Evolutionary conservation across 2,888 invertebrate genomes (phyloP), one percentile per base, ranked within the genome.

Genomic region (Junonia oenone): DNA sequence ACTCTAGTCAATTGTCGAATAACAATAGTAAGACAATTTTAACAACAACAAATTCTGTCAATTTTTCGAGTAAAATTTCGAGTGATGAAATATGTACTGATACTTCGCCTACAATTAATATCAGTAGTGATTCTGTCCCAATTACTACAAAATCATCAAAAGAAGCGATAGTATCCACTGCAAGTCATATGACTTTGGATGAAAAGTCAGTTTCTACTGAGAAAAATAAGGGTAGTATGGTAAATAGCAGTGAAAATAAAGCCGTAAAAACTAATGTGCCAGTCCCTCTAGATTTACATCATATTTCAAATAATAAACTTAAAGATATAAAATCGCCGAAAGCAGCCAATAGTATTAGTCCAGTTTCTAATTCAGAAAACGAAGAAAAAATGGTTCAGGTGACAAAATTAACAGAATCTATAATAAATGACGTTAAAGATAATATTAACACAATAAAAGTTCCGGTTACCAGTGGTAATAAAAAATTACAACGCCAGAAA

Each of bases 401-500:
- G 3, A 0, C 19, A 19, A 37, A 52, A 53, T n/a, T 45, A 40
- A 40, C 0, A 33, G 52, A 38, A 6, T 13, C 14, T 9, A 26
- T 11, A 13, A 33, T 19, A 27, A 33, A 46, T 5, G 37, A 37
- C 8, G 37, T 17, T 61, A 52, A 17, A 43, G 58, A 15, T 53
- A 50, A 40, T 22, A 52, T 58, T 38, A 45, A 43, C 35, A 45
- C 14, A 45, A 50, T 48, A 27, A 63, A 63, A 67, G 62, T 47
- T 47, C 31, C 55, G 37, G 4, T 33, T 11, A 47, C 33, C 6
- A 58, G 49, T 45, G 58, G 62, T 50, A 66, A 59, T 17, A 83
- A 75, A 65, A 72, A 74, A 59, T 63, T 80, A 60, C 75, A 75
- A 48, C 70, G 73, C 14, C 78, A 81, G 69, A 78, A 76, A 62